phyloP scores from a whole-genome alignment of 2,888 invertebrate species.

The Poecilus cupreus region DNA sequence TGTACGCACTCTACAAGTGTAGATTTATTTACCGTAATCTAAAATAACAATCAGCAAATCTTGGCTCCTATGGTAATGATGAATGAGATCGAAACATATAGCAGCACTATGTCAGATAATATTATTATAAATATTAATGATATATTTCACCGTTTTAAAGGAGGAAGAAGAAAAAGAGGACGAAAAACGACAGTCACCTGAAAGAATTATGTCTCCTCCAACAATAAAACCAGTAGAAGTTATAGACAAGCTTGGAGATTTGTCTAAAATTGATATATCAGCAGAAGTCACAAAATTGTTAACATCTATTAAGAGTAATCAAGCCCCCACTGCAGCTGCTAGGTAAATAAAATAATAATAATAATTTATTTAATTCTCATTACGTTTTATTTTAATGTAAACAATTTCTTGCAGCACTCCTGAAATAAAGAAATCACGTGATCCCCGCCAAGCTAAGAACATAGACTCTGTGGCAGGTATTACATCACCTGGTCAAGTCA shows the following conservation, averaged over 20 bases:
- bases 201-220: constrained; percentile 64
- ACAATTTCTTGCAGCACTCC: not conserved
- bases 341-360: constrained; percentile 35
- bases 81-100: too few relatives aligned
- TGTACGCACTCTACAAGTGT: too few relatives aligned
- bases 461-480: constrained; percentile 10
- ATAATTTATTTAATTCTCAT: too few relatives aligned
- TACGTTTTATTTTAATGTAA: not conserved
- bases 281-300: constrained; percentile 83
- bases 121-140: not conserved
- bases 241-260: constrained; percentile 80
- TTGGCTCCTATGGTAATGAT: too few relatives aligned
- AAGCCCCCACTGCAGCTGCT: constrained; percentile 60
- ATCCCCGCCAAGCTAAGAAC: constrained; percentile 59
- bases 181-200: constrained; percentile 59
- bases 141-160: constrained; percentile 63
- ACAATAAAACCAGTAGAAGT: constrained; percentile 75
- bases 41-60: too few relatives aligned
- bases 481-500: constrained; percentile 65
- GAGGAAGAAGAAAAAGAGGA: constrained; percentile 66
- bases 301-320: constrained; percentile 73
- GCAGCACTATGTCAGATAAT: constrained; percentile 5
- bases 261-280: constrained; percentile 84
- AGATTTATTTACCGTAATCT: too few relatives aligned
- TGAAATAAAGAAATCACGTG: constrained; percentile 40